phyloP scores from a whole-genome alignment of 2,797 vertebrate species.

The Hozukius guyotensis region DNA sequence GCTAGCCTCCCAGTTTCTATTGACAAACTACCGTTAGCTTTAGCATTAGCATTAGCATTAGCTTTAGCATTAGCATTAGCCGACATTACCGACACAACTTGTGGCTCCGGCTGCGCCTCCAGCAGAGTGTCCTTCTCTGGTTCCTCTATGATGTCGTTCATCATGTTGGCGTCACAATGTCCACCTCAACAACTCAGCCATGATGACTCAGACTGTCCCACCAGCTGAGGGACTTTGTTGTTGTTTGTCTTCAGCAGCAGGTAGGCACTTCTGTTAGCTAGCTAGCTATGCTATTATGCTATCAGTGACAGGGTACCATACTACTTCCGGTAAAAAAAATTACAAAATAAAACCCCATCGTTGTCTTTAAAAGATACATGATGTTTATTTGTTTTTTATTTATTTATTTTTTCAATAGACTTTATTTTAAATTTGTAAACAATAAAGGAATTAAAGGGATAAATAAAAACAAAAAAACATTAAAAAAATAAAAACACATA shows the following conservation, averaged over 20 bases:
- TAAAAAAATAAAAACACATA: too few relatives aligned
- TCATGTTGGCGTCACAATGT: conserved; percentile 75
- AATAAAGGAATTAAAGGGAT: too few relatives aligned
- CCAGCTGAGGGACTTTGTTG: background rate
- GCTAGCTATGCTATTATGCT: background rate
- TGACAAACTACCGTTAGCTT: conserved; percentile 23
- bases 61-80: conserved; percentile 34
- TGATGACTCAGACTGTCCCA: conserved; percentile 19
- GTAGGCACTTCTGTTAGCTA: conserved; percentile 33
- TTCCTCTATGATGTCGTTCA: conserved; percentile 83
- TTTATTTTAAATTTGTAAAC: too few relatives aligned
- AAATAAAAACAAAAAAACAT: too few relatives aligned
- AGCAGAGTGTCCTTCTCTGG: conserved; percentile 77
- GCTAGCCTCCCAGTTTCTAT: conserved; percentile 26
- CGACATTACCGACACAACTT: conserved; percentile 64
- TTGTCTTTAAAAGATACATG: too few relatives aligned
- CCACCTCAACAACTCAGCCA: conserved; percentile 44
- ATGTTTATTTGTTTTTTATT: background rate
- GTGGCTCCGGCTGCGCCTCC: conserved; percentile 58
- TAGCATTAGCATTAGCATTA: background rate
- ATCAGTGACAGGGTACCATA: background rate
- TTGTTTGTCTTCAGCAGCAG: background rate
- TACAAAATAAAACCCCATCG: background rate
- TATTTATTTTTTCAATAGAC: too few relatives aligned
- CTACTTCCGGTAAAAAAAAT: conserved; percentile 24